Evolutionary conservation across 2,888 invertebrate species (phyloP).

Genomic region (Leptodirus hochenwartii): DNA sequence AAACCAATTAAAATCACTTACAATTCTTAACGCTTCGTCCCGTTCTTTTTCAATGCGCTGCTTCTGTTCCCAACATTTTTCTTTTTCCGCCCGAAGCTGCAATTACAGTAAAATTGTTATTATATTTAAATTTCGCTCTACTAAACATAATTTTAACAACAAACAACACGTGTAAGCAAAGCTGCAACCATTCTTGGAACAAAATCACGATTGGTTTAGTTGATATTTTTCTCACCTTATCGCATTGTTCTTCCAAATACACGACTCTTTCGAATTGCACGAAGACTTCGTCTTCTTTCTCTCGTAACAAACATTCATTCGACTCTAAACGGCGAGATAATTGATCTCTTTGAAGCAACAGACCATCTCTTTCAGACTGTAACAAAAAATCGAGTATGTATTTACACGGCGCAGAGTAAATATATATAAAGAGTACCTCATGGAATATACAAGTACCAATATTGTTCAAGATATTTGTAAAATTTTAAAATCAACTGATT

Average conservation of each 20-base stretch:
- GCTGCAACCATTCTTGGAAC: no score
- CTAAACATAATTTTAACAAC: no score
- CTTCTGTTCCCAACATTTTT: constrained; percentile 29
- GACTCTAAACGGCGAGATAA: constrained; percentile 34
- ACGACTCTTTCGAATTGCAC: constrained; percentile 37
- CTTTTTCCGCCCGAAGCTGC: constrained; percentile 30
- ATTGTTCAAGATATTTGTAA: no score
- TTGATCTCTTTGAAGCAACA: constrained; percentile 30
- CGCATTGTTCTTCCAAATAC: constrained; percentile 37
- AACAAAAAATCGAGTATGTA: no score
- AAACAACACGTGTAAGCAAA: no score
- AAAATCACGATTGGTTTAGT: no score
- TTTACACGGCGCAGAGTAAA: constrained; percentile 1
- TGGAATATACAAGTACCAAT: no score
- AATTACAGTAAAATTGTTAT: constrained; percentile 16
- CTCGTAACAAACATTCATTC: constrained; percentile 34
- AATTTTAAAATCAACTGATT: no score
- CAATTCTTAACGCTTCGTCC: constrained; percentile 29
- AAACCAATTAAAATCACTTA: no score
- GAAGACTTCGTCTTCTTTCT: constrained; percentile 42
- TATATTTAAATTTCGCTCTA: no score
- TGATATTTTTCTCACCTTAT: constrained; percentile 24
- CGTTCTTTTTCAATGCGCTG: constrained; percentile 28
- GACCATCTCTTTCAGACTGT: constrained; percentile 37
- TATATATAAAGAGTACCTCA: neutral